Evolutionary conservation across 2,888 invertebrate genomes (phyloP), one percentile per base, ranked within the genome.

Genomic region (Tenthredo mesomela): DNA sequence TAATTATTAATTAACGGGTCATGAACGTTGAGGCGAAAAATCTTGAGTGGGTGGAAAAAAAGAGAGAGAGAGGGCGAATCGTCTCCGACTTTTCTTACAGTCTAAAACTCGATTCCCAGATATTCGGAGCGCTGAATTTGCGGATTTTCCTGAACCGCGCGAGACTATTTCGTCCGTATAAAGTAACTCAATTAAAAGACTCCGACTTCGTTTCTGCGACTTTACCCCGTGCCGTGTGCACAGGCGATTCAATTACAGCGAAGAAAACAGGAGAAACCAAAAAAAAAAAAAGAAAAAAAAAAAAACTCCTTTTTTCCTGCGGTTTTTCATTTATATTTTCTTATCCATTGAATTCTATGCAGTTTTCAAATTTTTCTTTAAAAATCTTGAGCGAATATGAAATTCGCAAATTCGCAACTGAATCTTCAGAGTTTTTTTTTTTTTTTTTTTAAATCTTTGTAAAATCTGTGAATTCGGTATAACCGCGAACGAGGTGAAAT

Each of bases 271-370:
- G 73, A 43, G 18, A 40, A 6, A 18, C n/a, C 37, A 37, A 37
- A 7, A 7, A 37, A 37, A 25, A n/a, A 40, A 40, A 71, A n/a
- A 71, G 21, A 71, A 71, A 71, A 18, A 33, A n/a, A 37, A n/a
- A 9, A 71, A 71, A n/a, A 15, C 5, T 50, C 25, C n/a, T 86
- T 84, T 84, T 70, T 80, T 33, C 6, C 10, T 29, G n/a, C n/a
- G 9, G 21, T 25, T 21, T 29, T 61, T 3, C 25, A 10, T 29
- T 80, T 85, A 93, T 93, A n/a, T 83, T 91, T 94, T 43, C 40
- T 43, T 10, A 10, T 43, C 10, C 10, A 43, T 43, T 1, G 10
- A 9, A 43, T 43, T 43, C 40, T 29, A 29, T 29, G n/a, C 29
- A 2, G 29, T 29, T 29, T 29, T 29, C n/a, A n/a, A n/a, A n/a